Evolutionary conservation across 2,113 vertebrate genomes (phyloP).

Genomic region (Gracilinanus agilis): DNA sequence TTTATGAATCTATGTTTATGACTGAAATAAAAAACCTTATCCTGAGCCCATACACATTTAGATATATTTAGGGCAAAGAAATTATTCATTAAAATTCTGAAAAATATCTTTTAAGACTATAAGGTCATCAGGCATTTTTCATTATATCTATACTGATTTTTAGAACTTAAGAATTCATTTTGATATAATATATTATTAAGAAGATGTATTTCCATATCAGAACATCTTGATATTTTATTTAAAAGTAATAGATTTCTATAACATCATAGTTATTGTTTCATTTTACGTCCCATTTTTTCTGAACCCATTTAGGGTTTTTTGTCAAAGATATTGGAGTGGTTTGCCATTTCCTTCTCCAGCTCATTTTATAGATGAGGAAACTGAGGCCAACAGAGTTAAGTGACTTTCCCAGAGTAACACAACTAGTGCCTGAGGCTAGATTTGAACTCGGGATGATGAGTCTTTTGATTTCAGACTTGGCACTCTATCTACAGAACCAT

Average conservation of each 20-base stretch:
- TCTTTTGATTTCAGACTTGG: too few relatives aligned
- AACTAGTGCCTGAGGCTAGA: too few relatives aligned
- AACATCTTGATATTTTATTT: slow-evolving; percentile 42
- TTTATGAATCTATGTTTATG: slow-evolving; percentile 8
- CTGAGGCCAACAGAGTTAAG: too few relatives aligned
- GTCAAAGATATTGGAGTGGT: too few relatives aligned
- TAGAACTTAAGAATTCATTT: background rate
- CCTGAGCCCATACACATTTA: background rate
- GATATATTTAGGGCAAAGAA: background rate
- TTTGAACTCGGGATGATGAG: too few relatives aligned
- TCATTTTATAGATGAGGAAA: too few relatives aligned
- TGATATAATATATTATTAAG: slow-evolving; percentile 16
- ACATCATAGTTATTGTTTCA: too few relatives aligned
- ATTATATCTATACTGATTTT: background rate
- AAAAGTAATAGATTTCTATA: background rate
- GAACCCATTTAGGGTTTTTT: too few relatives aligned
- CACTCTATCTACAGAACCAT: too few relatives aligned
- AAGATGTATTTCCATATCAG: background rate
- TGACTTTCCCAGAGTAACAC: too few relatives aligned
- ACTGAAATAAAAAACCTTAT: background rate
- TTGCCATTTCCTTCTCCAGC: too few relatives aligned
- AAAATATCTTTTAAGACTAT: background rate
- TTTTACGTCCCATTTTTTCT: too few relatives aligned
- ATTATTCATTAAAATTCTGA: background rate
- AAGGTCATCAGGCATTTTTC: background rate